Percentiles rank a stretch among this genome's conserved stretches.
phyloP scores from a whole-genome alignment of 2,797 vertebrate species.

The Lithobates sylvaticus region DNA sequence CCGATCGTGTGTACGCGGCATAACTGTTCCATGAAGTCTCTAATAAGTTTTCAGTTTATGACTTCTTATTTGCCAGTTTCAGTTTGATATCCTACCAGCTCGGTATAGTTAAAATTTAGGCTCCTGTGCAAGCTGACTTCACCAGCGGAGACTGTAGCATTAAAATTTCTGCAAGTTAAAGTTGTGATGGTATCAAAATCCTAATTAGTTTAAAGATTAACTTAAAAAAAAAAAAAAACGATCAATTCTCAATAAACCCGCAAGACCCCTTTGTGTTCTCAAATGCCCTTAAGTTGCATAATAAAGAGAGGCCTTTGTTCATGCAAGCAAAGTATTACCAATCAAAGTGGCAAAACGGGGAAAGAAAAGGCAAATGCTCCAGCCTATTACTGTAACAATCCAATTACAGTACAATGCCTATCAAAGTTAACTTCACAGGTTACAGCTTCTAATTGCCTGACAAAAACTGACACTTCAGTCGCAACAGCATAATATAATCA shows the following conservation, averaged over 20 bases:
- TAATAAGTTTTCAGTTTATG: too few species aligned
- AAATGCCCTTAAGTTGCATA: constrained; percentile 73
- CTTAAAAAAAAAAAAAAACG: constrained; percentile 1
- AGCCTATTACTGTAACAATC: constrained; percentile 98
- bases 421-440: constrained; percentile 99
- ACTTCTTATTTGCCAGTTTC: too few species aligned
- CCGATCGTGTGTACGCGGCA: too few species aligned
- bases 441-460: constrained; percentile 99
- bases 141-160: not conserved
- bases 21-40: too few species aligned
- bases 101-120: too few species aligned
- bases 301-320: constrained; percentile 80
- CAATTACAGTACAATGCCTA: constrained; percentile 99
- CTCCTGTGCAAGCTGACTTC: not conserved
- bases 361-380: constrained; percentile 80
- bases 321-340: constrained; percentile 76
- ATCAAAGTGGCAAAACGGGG: constrained; percentile 81
- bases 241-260: constrained; percentile 49
- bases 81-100: too few species aligned
- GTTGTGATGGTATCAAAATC: constrained; percentile 23
- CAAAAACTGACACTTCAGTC: constrained; percentile 99
- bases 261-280: constrained; percentile 69
- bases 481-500: constrained; percentile 99
- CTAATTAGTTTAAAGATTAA: constrained; percentile 47
- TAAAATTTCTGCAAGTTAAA: constrained; percentile 12